phyloP scores from a whole-genome alignment of 2,797 vertebrate species.

The Chromis chromis region DNA sequence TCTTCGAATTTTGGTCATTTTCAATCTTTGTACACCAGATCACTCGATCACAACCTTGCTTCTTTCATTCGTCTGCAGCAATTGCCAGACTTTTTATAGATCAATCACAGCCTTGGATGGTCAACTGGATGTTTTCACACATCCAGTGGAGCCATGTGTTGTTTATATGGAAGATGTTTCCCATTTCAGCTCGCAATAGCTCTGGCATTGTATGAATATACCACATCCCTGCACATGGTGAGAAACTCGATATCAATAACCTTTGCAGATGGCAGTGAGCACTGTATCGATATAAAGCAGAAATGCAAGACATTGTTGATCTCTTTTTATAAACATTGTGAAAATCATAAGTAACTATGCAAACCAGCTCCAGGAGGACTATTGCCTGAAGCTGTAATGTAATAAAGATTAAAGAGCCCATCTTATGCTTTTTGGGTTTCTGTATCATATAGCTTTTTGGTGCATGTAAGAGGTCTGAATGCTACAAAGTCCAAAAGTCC shows the following conservation, averaged over 20 bases:
- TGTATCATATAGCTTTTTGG: too few relatives aligned
- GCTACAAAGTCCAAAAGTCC: too few relatives aligned
- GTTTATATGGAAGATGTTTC: slow-evolving; percentile 33
- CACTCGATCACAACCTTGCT: slow-evolving; percentile 14
- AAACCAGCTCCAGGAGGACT: too few relatives aligned
- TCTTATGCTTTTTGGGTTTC: too few relatives aligned
- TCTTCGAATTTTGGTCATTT: not conserved
- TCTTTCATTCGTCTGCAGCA: slow-evolving; percentile 18
- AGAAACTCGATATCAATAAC: not conserved
- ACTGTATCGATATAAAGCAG: not conserved
- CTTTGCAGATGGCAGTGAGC: slow-evolving; percentile 22
- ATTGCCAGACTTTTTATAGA: slow-evolving; percentile 18
- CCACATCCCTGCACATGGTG: not conserved
- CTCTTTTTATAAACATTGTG: slow-evolving; percentile 9
- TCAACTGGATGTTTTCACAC: slow-evolving; percentile 28
- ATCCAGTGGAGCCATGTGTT: slow-evolving; percentile 28
- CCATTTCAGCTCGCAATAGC: slow-evolving; percentile 24
- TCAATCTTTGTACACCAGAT: slow-evolving; percentile 21
- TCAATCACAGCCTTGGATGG: slow-evolving; percentile 14
- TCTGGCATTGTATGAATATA: slow-evolving; percentile 7
- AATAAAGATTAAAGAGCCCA: too few relatives aligned
- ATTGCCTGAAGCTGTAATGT: too few relatives aligned
- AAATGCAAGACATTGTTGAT: not conserved
- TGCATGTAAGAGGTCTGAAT: too few relatives aligned
- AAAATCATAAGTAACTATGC: not conserved